Base-by-base conservation (phyloP, 1,140 invertebrate genomes). In the Ridgeia piscesae region DNA sequence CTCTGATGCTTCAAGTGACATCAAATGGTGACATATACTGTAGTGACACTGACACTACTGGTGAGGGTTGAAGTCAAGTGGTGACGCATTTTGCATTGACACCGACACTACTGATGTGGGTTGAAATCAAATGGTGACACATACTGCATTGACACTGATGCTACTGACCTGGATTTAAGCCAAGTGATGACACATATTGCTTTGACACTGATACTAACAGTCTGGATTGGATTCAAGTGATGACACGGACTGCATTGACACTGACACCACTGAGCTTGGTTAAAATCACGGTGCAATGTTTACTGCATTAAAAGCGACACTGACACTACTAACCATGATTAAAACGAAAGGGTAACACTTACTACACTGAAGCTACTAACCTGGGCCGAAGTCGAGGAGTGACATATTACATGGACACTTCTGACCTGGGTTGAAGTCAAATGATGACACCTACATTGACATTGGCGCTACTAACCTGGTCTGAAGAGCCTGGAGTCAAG, bases 181-280 rank as follows among this genome's bases (percentile, higher is more conserved):
- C 92, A 93, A 96, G 94, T 0, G 97, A 97, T 33, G 97, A 97
- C 97, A 98, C 98, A 4, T 98, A 98, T 89, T n/a, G 11, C 42
- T 6, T 8, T 34, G 34, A 90, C 89, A 90, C 89, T 33, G 34
- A 90, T 33, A 90, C 89, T 90, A 90, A n/a, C n/a, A n/a, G n/a
- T n/a, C n/a, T n/a, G n/a, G 98, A 98, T 89, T 98, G 97, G 94
- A 98, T 96, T 58, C 97, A 97, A 93, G 93, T 93, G 95, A 4
- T 42, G 42, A 4, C 89, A 90, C 4, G 4, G 42, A 42, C 42
- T n/a, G 11, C 42, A 42, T 8, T 34, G 34, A 90, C 89, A 90
- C 89, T 33, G 34, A 90, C 89, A 90, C 89, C 33, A 90, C 42
- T 42, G 42, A 42, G 4, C 42, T 42, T 4, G 42, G 42, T 42